Percentiles rank a stretch among this genome's conserved stretches.
These are phyloP conservation scores for Palythoa grandiflora DNA, from an alignment of 92 coral and sea anemone species.

Conservation along the genomic window DNA sequence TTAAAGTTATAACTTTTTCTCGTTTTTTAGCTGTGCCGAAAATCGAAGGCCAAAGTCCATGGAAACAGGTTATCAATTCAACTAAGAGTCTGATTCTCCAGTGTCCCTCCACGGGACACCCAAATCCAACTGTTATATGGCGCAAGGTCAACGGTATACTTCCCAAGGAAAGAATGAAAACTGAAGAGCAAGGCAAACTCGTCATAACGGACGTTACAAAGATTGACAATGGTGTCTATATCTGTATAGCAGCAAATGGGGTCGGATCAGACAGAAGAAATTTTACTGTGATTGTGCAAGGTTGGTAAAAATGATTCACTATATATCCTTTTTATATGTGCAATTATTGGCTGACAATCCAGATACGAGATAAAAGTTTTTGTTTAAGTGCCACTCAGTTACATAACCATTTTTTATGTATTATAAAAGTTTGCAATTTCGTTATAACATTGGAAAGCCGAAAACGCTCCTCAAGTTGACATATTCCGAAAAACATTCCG, in stretches of 20 bases:
- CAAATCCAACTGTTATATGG: conserved; percentile 77
- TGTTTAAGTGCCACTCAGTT: too few species aligned
- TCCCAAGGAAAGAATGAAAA: conserved; percentile 60
- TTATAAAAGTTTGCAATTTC: too few species aligned
- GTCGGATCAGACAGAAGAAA: conserved; percentile 76
- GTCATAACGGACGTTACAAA: conserved; percentile 69
- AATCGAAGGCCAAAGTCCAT: conserved; percentile 56
- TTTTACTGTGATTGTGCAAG: conserved; percentile 75
- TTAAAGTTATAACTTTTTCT: not conserved
- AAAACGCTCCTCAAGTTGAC: too few species aligned
- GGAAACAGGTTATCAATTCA: conserved; percentile 35
- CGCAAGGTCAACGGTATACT: conserved; percentile 64
- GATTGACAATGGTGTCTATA: conserved; percentile 80
- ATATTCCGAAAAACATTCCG: too few species aligned
- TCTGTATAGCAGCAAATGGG: conserved; percentile 73
- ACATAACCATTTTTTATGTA: too few species aligned
- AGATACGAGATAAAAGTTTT: not conserved
- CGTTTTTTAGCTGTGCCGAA: conserved; percentile 67
- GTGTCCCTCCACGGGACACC: conserved; percentile 84
- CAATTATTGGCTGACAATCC: not conserved
- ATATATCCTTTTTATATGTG: too few species aligned
- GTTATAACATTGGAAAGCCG: too few species aligned
- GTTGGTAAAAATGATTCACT: conserved; percentile 22
- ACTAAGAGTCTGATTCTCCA: conserved; percentile 49
- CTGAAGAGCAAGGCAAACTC: conserved; percentile 58